Percentiles rank a stretch among this genome's conserved stretches.
Evolutionary conservation across 1,140 invertebrate species (phyloP).

Genomic region (Trichonephila inaurata): DNA sequence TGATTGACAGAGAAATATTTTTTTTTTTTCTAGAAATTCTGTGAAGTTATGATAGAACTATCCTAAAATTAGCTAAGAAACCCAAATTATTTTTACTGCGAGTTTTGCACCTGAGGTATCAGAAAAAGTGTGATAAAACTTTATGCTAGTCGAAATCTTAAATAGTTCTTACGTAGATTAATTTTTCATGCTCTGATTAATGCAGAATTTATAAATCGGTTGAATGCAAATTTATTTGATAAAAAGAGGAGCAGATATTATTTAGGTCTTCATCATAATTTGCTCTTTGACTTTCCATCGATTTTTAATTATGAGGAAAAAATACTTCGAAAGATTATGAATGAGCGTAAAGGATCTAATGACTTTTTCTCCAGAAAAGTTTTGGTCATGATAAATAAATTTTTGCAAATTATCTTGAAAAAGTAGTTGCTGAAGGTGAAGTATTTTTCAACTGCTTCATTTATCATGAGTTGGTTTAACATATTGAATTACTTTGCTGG

Average conservation of each 20-base stretch:
- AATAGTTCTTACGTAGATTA: background rate
- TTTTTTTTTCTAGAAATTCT: background rate
- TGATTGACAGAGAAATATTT: background rate
- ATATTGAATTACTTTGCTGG: too few relatives aligned
- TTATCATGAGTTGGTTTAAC: too few relatives aligned
- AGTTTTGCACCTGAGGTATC: background rate
- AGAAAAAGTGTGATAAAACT: background rate
- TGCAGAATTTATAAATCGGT: background rate
- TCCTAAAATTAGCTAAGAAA: background rate
- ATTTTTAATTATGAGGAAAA: slow-evolving; percentile 9
- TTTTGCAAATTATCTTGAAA: too few relatives aligned
- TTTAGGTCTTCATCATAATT: background rate
- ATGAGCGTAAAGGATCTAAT: too few relatives aligned
- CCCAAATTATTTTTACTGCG: background rate
- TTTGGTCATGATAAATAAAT: too few relatives aligned
- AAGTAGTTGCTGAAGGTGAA: too few relatives aligned
- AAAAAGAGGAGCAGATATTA: background rate
- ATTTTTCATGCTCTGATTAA: background rate
- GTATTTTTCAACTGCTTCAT: too few relatives aligned
- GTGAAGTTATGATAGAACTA: background rate
- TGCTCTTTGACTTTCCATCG: background rate
- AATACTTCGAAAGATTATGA: too few relatives aligned
- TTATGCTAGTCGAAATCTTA: background rate
- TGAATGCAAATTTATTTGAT: background rate
- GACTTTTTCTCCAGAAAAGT: too few relatives aligned